Evolutionary conservation across 2,888 invertebrate genomes (phyloP), one percentile per base, ranked within the genome.

Genomic region (Barypeithes pellucidus): DNA sequence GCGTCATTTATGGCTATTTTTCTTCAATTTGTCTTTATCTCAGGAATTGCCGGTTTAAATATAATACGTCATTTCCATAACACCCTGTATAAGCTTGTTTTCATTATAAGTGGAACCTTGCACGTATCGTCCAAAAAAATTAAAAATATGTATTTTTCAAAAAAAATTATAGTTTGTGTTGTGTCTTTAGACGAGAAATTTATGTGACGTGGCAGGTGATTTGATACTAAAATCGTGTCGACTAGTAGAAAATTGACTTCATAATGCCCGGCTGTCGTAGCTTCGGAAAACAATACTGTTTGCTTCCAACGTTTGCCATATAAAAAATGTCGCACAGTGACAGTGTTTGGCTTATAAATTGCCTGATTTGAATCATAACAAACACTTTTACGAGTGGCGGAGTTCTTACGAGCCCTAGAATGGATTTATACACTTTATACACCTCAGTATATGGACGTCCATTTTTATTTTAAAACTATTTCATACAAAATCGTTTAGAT

Each of bases 311-410:
- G 47, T 73, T 62, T 67, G 60, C 63, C 67, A 71, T 67, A 65
- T 73, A 77, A 77, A 77, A 79, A 77, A 75, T 76, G 70, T 73
- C 61, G 70, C 76, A 78, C 76, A 73, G 75, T 80, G 80, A 77
- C 76, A 73, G 75, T 80, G 80, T 81, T 80, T 80, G 78, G 81
- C 78, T 80, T 80, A 80, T 79, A 80, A 81, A 81, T 81, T 81
- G 79, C 79, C 79, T 80, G 73, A 81, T 80, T 80, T 80, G 79
- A 79, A 80, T 80, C 77, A 79, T 70, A 78, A 79, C 78, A 80
- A 80, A 79, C 77, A 77, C 77, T 78, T 79, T 79, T 79, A 79
- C 73, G 77, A 75, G 29, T 62, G 72, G 57, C 57, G 65, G 57
- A 47, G 45, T 39, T 60, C 33, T 52, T 54, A 45, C 45, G 20